A percentile compares a stretch with the other conserved stretches of the same genome.
Evolutionary conservation across 53 echinoderm and acorn worm genomes (phyloP).

Genomic region (Echinarachnius parma): DNA sequence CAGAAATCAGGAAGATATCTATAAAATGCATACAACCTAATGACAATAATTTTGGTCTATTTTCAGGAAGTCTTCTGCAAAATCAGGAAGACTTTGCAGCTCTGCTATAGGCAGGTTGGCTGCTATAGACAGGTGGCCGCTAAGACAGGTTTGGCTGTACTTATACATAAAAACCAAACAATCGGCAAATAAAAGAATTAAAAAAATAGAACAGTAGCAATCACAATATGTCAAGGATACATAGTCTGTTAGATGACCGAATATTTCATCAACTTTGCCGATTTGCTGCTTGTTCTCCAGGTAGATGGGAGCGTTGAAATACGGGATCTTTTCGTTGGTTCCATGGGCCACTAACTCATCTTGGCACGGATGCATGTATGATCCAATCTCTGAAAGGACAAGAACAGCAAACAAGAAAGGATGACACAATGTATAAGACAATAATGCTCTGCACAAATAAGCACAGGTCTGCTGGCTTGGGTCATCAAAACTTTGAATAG

Average conservation of each 20-base stretch:
- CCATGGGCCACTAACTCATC: slow-evolving; percentile 85
- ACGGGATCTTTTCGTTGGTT: slow-evolving; percentile 86
- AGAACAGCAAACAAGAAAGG: neutral
- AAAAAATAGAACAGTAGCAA: no score
- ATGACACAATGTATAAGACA: neutral
- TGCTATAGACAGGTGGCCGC: no score
- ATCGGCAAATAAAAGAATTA: neutral
- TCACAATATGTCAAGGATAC: slow-evolving; percentile 84
- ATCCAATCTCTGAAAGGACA: slow-evolving; percentile 69
- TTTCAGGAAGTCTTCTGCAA: no score
- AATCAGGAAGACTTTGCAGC: no score
- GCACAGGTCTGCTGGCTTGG: no score
- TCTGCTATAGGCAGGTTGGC: no score
- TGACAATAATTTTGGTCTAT: no score
- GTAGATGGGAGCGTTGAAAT: slow-evolving; percentile 97
- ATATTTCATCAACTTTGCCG: slow-evolving; percentile 98
- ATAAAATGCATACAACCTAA: no score
- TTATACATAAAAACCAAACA: no score
- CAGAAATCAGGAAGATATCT: no score
- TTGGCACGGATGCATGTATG: slow-evolving; percentile 77
- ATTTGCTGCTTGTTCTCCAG: slow-evolving; percentile 94
- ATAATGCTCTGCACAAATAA: slow-evolving; percentile 5
- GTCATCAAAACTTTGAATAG: no score
- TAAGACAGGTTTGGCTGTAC: no score
- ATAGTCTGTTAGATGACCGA: slow-evolving; percentile 93